Percentiles rank a stretch among this genome's conserved stretches.
Evolutionary conservation across 2,797 vertebrate species (phyloP).

Genomic region (Anableps anableps): DNA sequence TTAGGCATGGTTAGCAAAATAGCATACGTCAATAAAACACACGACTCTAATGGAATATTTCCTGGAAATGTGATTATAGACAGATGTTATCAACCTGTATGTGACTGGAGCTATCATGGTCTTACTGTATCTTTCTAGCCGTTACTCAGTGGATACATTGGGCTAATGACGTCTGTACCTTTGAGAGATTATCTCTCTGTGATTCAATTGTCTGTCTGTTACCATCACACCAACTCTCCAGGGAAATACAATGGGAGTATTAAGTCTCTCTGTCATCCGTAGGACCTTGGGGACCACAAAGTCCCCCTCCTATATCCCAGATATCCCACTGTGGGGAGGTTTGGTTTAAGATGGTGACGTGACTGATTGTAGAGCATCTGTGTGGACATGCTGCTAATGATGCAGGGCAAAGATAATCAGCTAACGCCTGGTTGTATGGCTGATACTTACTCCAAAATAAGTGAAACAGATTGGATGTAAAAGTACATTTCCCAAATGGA

Average conservation of each 20-base stretch:
- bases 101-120: slow-evolving; percentile 33
- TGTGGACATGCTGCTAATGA: slow-evolving; percentile 66
- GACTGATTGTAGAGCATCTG: slow-evolving; percentile 62
- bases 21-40: background rate
- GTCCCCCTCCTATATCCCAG: slow-evolving; percentile 38
- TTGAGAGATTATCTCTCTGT: slow-evolving; percentile 58
- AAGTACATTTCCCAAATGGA: slow-evolving; percentile 50
- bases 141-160: slow-evolving; percentile 31
- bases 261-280: slow-evolving; percentile 45
- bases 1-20: background rate
- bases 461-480: slow-evolving; percentile 65
- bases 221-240: slow-evolving; percentile 56
- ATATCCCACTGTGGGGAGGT: slow-evolving; percentile 45
- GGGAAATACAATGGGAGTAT: slow-evolving; percentile 51
- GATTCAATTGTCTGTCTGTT: slow-evolving; percentile 70
- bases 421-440: slow-evolving; percentile 48
- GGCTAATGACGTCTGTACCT: slow-evolving; percentile 59
- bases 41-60: slow-evolving; percentile 1
- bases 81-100: slow-evolving; percentile 35
- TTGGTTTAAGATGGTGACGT: slow-evolving; percentile 48
- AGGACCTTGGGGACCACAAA: slow-evolving; percentile 48
- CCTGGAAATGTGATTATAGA: slow-evolving; percentile 23
- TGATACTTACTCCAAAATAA: slow-evolving; percentile 60
- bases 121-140: slow-evolving; percentile 33
- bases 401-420: slow-evolving; percentile 65